Evolutionary conservation across 30 jellyfish, hydroid and myxozoan species (phyloP).

Genomic region (Nemopilema nomurai): DNA sequence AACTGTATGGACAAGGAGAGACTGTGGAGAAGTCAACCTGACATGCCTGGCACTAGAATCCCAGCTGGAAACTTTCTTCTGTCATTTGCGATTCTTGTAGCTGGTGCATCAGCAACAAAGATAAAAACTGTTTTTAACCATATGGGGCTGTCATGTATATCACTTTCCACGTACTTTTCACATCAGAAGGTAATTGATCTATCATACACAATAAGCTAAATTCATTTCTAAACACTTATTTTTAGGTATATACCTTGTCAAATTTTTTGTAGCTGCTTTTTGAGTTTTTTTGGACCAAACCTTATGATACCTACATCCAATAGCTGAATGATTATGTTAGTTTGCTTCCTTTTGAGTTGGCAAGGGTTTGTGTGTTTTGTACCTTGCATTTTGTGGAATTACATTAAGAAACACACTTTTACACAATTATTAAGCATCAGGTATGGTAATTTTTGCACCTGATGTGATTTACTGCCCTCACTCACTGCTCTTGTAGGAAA

Average conservation of each 20-base stretch:
- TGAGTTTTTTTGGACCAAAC: no score
- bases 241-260: no score
- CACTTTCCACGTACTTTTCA: background rate
- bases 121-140: background rate
- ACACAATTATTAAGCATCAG: background rate
- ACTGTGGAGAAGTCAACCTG: constrained; percentile 24
- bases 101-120: background rate
- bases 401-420: no score
- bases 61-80: background rate
- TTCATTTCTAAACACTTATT: no score
- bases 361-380: no score
- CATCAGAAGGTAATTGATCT: background rate
- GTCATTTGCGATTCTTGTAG: background rate
- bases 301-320: no score
- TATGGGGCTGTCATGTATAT: background rate
- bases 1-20: constrained; percentile 3
- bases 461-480: background rate
- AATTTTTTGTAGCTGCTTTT: no score
- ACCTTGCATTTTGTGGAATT: no score
- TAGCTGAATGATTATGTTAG: no score
- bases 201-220: no score
- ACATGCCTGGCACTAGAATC: background rate
- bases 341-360: no score
- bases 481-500: background rate
- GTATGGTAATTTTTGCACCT: no score